phyloP scores from a whole-genome alignment of 2,888 invertebrate species.

The Halocaridina rubra region DNA sequence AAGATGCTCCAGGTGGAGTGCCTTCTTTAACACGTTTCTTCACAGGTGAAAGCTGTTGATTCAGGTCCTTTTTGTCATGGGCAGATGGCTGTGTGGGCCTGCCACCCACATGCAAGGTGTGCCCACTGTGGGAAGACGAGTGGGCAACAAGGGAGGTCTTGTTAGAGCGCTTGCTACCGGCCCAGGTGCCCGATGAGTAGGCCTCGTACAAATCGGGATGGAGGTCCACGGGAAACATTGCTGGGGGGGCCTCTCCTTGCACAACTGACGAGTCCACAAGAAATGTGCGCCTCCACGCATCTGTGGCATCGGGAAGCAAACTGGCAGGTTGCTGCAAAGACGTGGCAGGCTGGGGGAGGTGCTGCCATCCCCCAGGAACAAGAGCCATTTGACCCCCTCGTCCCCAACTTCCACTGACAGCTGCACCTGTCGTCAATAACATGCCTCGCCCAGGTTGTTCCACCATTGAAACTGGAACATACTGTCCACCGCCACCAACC shows the following conservation, averaged over 20 bases:
- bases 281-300: constrained; percentile 76
- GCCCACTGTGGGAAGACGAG: constrained; percentile 34
- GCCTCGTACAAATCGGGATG: constrained; percentile 50
- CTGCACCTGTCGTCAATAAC: constrained; percentile 71
- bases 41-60: constrained; percentile 87
- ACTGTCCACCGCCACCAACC: constrained; percentile 73
- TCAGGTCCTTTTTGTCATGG: constrained; percentile 61
- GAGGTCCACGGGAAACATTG: constrained; percentile 64
- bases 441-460: constrained; percentile 85
- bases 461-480: constrained; percentile 93
- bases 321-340: constrained; percentile 57
- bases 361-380: constrained; percentile 84
- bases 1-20: constrained; percentile 62
- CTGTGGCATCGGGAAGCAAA: constrained; percentile 71
- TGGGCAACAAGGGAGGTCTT: constrained; percentile 51
- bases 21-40: constrained; percentile 97
- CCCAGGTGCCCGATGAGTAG: constrained; percentile 70
- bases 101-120: constrained; percentile 43
- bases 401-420: constrained; percentile 69
- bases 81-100: constrained; percentile 37
- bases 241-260: constrained; percentile 71
- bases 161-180: constrained; percentile 74
- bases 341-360: constrained; percentile 67
- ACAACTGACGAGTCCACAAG: constrained; percentile 82
- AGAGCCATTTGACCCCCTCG: constrained; percentile 82